Base-by-base conservation (phyloP, 2,888 invertebrate species). In the Azorinus chamasolen region DNA sequence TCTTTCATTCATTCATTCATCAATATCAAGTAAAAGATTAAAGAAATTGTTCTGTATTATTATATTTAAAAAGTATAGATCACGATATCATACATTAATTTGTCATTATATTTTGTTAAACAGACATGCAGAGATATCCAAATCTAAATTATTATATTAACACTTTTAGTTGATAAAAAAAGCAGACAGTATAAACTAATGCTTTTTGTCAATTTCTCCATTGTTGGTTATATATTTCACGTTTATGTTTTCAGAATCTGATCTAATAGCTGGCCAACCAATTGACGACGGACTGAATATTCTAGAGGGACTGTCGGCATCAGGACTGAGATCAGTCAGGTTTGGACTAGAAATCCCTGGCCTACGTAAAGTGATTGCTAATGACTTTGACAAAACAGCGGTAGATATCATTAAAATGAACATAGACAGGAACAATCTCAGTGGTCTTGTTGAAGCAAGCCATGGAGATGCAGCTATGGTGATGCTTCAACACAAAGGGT, bases 291-390 rank as follows among this genome's bases (percentile, higher is more conserved):
- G 92, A 14, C 62, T 93, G 16, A 73, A 94, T 64, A 96, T 99
- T 84, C 94, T 99, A 65, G 99, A 99, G 94, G 99, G 98, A 0
- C 93, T 99, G 45, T 96, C 99, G 22, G 99, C 99, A 0, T 98
- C 98, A 14, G 99, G 99, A 0, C 94, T 99, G 43, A 94, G 99
- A 46, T 98, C 99, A 74, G 97, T 99, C 85, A 95, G 99, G 20
- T 99, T 99, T 94, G 99, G 99, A 0, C 96, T 97, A 90, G 99
- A 99, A 95, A 95, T 99, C 16, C 95, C 95, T 0, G 96, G 96
- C n/a, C 93, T 98, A 0, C 95, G 87, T 32, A 87, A 91, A 77
- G 87, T 99, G 18, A 92, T 97, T n/a, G 97, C 98, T 0, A 99
- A 99, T 94, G 99, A 99, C 92, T 94, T 98, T 75, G 97, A 97